Base-by-base conservation (phyloP, 2,113 vertebrate genomes). In the Callaeas wilsoni region DNA sequence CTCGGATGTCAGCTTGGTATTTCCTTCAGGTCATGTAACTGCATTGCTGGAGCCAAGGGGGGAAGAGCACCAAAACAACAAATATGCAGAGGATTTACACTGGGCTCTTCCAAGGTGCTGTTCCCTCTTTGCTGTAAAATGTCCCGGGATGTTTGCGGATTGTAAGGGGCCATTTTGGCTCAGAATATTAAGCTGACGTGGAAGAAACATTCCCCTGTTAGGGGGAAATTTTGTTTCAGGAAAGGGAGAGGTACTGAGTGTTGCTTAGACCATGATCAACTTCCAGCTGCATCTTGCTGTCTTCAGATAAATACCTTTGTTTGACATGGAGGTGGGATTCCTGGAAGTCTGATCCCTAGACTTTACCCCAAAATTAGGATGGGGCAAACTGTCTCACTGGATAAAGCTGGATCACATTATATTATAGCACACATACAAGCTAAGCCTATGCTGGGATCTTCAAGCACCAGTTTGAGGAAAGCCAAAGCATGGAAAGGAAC, bases 1-100 rank as follows among this genome's bases (percentile, higher is more conserved):
- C 85, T 92, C 3, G 5, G 79, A 95, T 93, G 91, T 90, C 94
- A 92, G 85, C 56, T 59, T 84, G 93, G 75, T 90, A 80, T 95
- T 95, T 96, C 90, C 79, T 96, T 68, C 87, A 88, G 68, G 68
- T 63, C 75, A 17, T 26, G 29, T n/a, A 93, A 74, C 55, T 39
- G 57, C 75, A 33, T 1, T 41, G 75, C 81, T 73, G 52, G 19
- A 91, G 93, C 90, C 90, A 88, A 90, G 82, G 52, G 33, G 75
- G 30, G 47, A 93, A 83, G 79, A 79, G 81, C 39, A 94, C 63
- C 85, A 62, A 63, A 96, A 70, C 2, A 26, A 42, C 33, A n/a
- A 13, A 6, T 16, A 42, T 25, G 33, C 63, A 85, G 82, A 79
- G 70, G 55, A 50, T 87, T 83, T 90, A 62, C 55, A 13, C 46